A percentile compares a stretch with the other conserved stretches of the same genome.
Conservation (phyloP, 1,140 invertebrate species). For the Physella acuta region DNA sequence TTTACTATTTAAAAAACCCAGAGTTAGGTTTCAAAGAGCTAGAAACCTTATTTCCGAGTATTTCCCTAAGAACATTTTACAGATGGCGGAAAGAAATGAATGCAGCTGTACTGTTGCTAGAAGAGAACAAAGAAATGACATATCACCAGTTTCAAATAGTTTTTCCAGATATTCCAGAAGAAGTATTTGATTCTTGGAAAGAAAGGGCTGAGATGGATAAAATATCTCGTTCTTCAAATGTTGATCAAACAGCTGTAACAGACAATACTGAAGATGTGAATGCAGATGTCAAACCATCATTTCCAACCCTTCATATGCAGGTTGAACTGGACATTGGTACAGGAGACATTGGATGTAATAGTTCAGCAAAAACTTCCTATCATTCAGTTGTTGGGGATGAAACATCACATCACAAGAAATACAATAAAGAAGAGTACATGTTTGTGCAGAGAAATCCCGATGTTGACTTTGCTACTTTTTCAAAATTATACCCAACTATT, state of each 20-base stretch:
- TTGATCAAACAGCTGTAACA: too few relatives aligned
- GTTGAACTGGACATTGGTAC: too few relatives aligned
- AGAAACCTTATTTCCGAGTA: slow-evolving; percentile 21
- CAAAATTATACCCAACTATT: slow-evolving; percentile 25
- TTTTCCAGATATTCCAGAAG: slow-evolving; percentile 28
- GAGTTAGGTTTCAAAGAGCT: slow-evolving; percentile 23
- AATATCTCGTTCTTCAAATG: neutral
- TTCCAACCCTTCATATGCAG: too few relatives aligned
- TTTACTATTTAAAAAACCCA: slow-evolving; percentile 24
- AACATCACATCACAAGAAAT: neutral
- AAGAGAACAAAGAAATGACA: slow-evolving; percentile 18
- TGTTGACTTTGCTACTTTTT: slow-evolving; percentile 29
- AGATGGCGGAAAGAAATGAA: slow-evolving; percentile 32
- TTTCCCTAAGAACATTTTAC: slow-evolving; percentile 36
- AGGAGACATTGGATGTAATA: too few relatives aligned
- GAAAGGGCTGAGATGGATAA: neutral
- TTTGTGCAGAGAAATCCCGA: slow-evolving; percentile 30
- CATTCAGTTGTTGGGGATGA: neutral
- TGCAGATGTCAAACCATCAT: too few relatives aligned
- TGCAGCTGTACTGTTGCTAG: slow-evolving; percentile 25
- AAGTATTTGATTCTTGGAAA: slow-evolving; percentile 31
- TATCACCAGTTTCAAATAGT: slow-evolving; percentile 20
- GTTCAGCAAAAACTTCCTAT: neutral
- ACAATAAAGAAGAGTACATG: slow-evolving; percentile 15
- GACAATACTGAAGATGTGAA: too few relatives aligned